A percentile compares a stretch with the other conserved stretches of the same genome.
Conservation (phyloP, 2,797 vertebrate genomes). For the Chiloscyllium punctatum region DNA sequence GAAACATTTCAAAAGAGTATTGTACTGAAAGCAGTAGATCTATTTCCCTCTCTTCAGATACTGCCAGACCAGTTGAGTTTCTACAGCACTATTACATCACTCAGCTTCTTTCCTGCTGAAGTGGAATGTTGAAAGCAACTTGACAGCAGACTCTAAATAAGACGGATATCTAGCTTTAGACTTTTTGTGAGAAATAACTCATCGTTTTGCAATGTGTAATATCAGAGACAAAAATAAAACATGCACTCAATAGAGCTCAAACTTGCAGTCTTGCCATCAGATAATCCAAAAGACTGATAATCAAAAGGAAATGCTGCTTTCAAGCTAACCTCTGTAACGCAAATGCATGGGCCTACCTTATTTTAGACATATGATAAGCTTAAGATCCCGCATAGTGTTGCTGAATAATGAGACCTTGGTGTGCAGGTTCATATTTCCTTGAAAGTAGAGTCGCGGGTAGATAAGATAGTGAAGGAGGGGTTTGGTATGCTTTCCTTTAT, state of each 20-base stretch:
- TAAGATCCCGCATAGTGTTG: not conserved
- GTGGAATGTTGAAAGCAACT: no score
- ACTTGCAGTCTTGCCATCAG: not conserved
- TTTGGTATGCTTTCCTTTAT: no score
- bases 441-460: no score
- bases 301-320: not conserved
- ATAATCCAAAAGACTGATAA: not conserved
- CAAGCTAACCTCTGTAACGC: not conserved
- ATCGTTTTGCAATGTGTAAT: not conserved
- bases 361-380: not conserved
- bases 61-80: no score
- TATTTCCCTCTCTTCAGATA: no score
- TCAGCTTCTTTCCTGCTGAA: no score
- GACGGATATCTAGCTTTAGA: not conserved
- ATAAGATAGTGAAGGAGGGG: no score
- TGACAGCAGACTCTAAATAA: not conserved
- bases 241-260: not conserved
- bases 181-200: not conserved
- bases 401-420: no score
- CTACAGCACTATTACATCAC: no score
- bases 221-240: not conserved
- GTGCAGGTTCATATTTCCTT: no score
- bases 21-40: no score
- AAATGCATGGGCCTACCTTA: not conserved
- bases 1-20: no score